Evolutionary conservation across 2,797 vertebrate genomes (phyloP).

Genomic region (Spheniscus humboldti): DNA sequence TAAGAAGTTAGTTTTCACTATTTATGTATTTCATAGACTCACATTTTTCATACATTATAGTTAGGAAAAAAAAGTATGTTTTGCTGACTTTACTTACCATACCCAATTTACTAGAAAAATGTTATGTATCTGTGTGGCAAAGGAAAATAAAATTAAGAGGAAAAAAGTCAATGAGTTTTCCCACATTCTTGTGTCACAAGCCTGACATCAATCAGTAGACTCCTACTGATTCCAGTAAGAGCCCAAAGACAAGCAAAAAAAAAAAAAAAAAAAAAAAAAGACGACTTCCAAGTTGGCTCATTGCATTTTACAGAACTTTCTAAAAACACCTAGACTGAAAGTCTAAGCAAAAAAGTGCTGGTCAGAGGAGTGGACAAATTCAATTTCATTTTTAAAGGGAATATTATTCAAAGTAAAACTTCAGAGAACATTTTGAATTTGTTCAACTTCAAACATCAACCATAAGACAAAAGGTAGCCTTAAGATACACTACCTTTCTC

Average conservation of each 20-base stretch:
- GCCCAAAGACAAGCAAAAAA: background rate
- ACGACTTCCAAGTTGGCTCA: background rate
- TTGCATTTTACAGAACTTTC: background rate
- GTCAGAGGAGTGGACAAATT: background rate
- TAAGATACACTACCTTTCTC: slow-evolving; percentile 80
- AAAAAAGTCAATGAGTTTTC: background rate
- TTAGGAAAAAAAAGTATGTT: background rate
- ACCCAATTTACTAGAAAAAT: background rate
- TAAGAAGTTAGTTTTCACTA: background rate
- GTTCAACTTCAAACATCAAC: slow-evolving; percentile 21
- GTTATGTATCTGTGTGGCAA: background rate
- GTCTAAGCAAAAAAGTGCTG: background rate
- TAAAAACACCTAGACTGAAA: background rate
- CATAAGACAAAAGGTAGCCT: slow-evolving; percentile 58
- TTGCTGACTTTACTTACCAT: background rate
- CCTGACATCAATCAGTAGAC: background rate
- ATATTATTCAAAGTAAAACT: background rate
- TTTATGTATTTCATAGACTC: background rate
- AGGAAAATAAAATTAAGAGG: background rate
- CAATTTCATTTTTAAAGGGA: background rate
- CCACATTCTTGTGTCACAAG: background rate
- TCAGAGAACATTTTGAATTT: background rate
- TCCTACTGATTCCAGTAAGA: background rate
- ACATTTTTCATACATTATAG: background rate
- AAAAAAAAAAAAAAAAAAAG: background rate